These are phyloP conservation scores for Novumbra hubbsi DNA, from an alignment of 2,797 vertebrate genomes.

Conservation along the genomic window DNA sequence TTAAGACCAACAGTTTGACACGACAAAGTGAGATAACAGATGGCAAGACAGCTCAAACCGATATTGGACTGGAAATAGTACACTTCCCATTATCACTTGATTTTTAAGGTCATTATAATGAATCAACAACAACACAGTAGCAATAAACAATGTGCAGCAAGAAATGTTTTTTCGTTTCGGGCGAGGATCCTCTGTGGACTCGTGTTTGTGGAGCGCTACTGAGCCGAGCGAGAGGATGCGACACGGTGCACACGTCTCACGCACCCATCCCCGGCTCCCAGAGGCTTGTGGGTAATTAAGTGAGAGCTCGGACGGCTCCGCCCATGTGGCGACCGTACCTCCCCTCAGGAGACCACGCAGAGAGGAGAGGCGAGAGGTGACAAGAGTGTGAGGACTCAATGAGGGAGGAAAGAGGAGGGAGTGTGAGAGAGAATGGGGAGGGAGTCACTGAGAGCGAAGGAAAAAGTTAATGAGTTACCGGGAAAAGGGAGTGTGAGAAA, in stretches of 20 bases:
- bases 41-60: no score
- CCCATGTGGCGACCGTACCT: conserved; percentile 56
- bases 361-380: conserved; percentile 24
- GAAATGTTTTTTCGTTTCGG: neutral
- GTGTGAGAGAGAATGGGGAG: no score
- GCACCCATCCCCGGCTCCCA: conserved; percentile 42
- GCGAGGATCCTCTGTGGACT: conserved; percentile 8
- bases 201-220: neutral
- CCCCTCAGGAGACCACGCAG: conserved; percentile 61
- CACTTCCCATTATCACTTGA: neutral
- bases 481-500: neutral
- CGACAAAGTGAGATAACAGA: no score
- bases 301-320: conserved; percentile 51
- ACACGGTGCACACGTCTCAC: conserved; percentile 34
- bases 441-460: neutral
- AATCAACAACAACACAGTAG: neutral
- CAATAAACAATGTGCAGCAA: neutral
- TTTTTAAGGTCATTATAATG: neutral
- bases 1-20: no score
- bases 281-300: conserved; percentile 66
- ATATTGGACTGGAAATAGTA: neutral
- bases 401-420: neutral
- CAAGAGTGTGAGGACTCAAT: neutral
- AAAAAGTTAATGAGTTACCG: neutral
- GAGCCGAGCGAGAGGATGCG: conserved; percentile 26